These are phyloP conservation scores for Troides aeacus DNA, from an alignment of 2,888 invertebrate genomes.

Conservation along the genomic window DNA sequence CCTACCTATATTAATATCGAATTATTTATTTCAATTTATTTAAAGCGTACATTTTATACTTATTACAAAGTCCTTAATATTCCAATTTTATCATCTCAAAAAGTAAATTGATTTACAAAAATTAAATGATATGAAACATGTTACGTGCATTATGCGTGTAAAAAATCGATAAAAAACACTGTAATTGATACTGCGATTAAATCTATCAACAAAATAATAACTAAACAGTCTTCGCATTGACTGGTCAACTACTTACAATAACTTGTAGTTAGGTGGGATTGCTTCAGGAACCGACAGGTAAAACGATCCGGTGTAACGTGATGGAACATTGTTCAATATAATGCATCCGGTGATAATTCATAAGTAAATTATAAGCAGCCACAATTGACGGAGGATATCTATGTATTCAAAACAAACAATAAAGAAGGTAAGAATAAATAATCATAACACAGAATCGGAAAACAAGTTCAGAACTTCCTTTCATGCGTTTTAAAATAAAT, in stretches of 20 bases:
- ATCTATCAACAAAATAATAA: slow-evolving; percentile 68
- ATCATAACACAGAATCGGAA: slow-evolving; percentile 10
- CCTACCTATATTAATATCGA: slow-evolving; percentile 72
- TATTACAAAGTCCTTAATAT: slow-evolving; percentile 69
- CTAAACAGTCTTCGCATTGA: slow-evolving; percentile 75
- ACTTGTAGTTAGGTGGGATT: slow-evolving; percentile 65
- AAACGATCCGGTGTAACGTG: slow-evolving; percentile 24
- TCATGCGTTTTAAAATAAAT: slow-evolving; percentile 72
- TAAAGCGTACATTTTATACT: slow-evolving; percentile 80
- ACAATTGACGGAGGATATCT: slow-evolving; percentile 16
- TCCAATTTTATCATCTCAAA: slow-evolving; percentile 58
- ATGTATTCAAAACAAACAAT: background rate
- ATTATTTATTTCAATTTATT: slow-evolving; percentile 75
- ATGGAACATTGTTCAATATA: slow-evolving; percentile 20
- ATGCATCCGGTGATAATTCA: slow-evolving; percentile 4
- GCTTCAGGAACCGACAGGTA: slow-evolving; percentile 58
- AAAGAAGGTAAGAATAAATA: slow-evolving; percentile 7
- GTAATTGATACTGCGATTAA: slow-evolving; percentile 61
- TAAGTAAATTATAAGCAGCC: slow-evolving; percentile 10
- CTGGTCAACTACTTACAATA: slow-evolving; percentile 60
- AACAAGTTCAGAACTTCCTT: slow-evolving; percentile 54
- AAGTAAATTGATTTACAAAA: slow-evolving; percentile 52
- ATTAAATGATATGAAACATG: slow-evolving; percentile 50
- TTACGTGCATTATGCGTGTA: slow-evolving; percentile 61
- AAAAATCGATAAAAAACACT: slow-evolving; percentile 42